Base-by-base conservation (phyloP, 2,113 vertebrate genomes). In the Mellivora capensis region DNA sequence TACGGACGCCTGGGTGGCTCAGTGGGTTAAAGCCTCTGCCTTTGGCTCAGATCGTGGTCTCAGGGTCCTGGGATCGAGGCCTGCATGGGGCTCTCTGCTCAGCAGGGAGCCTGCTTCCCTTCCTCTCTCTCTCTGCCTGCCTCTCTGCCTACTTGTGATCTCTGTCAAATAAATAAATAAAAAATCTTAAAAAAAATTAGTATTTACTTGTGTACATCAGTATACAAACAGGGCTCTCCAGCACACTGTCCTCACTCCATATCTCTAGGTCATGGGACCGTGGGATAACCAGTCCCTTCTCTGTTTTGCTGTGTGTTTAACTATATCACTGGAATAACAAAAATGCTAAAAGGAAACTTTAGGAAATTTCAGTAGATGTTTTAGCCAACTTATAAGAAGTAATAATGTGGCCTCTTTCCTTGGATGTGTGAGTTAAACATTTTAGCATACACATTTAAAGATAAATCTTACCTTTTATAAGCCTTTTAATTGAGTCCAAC, bases 391-490 rank as follows among this genome's bases (percentile, higher is more conserved):
- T 81, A 71, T 1, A 95, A 93, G 57, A 84, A 67, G 29, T 42
- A 82, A 64, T 77, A 88, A 86, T 18, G 11, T 39, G 12, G 29
- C 83, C 81, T 89, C 2, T 79, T 86, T 81, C 64, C 59, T 94
- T 37, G 23, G 89, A 82, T 49, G 10, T 34, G 9, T 89, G 84
- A 96, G 31, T 93, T 77, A 94, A 64, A 86, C 23, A 90, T 61
- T 89, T 91, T 77, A 64, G 47, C 80, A 61, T 91, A 87, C 10
- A 47, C 44, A 85, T 6, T 95, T 94, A 96, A 96, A 57, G 91
- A 96, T 27, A 90, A 93, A 91, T 37, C 94, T 96, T 98, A 99
- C 99, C 99, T 99, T 98, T 99, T 57, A 99, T 99, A 98, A 99
- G 99, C 93, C 99, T 98, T 77, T 98, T 99, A 97, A 99, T 91